Evolutionary conservation across 2,113 vertebrate species (phyloP), one percentile per base, ranked within the genome.

Genomic region (Plestiodon gilberti): DNA sequence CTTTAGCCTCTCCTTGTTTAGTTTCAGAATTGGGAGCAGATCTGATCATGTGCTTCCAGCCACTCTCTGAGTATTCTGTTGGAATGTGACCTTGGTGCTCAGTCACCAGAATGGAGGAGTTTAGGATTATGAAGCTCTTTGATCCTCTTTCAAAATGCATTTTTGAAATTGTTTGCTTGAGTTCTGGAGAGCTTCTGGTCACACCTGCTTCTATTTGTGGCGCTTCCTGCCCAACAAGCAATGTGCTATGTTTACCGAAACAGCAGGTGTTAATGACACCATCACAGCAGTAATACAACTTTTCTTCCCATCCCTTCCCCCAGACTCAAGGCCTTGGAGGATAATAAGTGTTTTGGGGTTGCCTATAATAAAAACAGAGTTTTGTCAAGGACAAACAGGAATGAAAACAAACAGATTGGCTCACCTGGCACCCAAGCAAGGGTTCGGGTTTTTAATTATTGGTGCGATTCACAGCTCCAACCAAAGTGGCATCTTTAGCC

Each of bases 361-460:
- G 22, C 35, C 43, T 7, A 52, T 65, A 75, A 81, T 64, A 71
- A 64, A 87, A 75, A 57, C 30, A 76, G 62, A 67, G 61, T 23
- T 7, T 55, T 11, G 0, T 48, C 40, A 73, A 81, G 67, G 78
- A 81, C 57, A 81, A 74, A 35, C 69, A 74, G 20, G 35, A 57
- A 75, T 13, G 59, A 87, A 87, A 86, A 81, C 78, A 86, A 86
- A 81, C 85, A 87, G 69, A 87, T 87, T 75, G 85, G n/a, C 43
- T 81, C 74, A 74, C 57, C 59, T 75, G 70, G 70, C 69, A 65
- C 70, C 59, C 81, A 52, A 10, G 13, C 17, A 33, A 74, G 69
- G n/a, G 30, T 22, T 33, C 20, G 40, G 55, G n/a, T 38, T 64
- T 78, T 81, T 81, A 52, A 87, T 81, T 87, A 87, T 20, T 74